Evolutionary conservation across 2,113 vertebrate genomes (phyloP).

Genomic region (Dicaeum eximium): DNA sequence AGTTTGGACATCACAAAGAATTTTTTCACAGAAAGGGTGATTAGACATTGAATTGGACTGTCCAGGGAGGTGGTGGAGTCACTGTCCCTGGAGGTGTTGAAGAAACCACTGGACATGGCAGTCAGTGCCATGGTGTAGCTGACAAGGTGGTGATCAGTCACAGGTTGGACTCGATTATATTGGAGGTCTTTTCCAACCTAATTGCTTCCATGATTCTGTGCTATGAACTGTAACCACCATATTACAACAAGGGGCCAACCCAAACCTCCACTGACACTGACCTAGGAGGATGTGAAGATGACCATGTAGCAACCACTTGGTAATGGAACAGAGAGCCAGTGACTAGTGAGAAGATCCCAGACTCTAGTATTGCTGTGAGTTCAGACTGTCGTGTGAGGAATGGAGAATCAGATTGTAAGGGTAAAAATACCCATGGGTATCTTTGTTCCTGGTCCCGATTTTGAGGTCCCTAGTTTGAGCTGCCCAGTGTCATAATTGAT

Average conservation of each 20-base stretch:
- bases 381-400: neutral
- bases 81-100: neutral
- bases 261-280: accelerated
- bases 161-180: neutral
- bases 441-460: neutral
- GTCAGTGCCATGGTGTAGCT: neutral
- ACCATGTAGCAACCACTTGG: neutral
- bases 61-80: neutral
- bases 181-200: neutral
- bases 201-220: neutral
- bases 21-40: neutral
- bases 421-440: neutral
- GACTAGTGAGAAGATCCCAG: neutral
- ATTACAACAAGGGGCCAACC: neutral
- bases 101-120: neutral
- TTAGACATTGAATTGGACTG: neutral
- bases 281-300: neutral
- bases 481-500: neutral
- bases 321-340: neutral
- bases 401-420: neutral
- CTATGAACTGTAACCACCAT: neutral
- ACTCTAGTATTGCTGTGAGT: neutral
- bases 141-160: neutral
- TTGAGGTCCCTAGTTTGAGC: neutral
- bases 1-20: neutral